Percentiles rank a stretch among this genome's conserved stretches.
Conservation (phyloP, 1,140 invertebrate species). For the Drosophila nigrodunni region DNA sequence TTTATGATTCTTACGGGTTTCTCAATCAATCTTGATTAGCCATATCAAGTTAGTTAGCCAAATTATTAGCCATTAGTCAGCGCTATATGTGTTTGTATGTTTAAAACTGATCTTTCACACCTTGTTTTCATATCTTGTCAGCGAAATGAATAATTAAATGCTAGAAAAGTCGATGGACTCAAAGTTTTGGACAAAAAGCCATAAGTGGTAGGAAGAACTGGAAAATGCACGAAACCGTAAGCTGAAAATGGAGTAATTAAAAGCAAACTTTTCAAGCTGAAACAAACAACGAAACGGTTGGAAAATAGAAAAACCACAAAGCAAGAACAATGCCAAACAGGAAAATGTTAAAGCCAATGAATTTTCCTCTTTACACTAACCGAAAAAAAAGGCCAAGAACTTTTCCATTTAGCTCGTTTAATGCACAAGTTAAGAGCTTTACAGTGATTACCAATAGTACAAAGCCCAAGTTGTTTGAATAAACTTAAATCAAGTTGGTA, state of each 20-base stretch:
- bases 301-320: constrained; percentile 6
- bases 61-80: constrained; percentile 19
- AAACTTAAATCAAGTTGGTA: neutral
- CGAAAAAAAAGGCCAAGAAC: neutral
- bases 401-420: constrained; percentile 11
- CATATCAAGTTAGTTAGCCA: constrained; percentile 25
- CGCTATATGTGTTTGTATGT: no score
- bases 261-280: constrained; percentile 29
- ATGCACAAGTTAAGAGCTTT: neutral
- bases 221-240: neutral
- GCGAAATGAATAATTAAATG: neutral
- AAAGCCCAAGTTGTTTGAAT: neutral
- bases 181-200: neutral
- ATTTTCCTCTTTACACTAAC: constrained; percentile 1
- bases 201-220: neutral
- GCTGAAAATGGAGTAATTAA: constrained; percentile 41
- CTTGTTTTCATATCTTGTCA: constrained; percentile 2
- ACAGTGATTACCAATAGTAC: constrained; percentile 7
- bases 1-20: constrained; percentile 29
- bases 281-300: neutral
- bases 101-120: constrained; percentile 4
- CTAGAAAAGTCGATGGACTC: neutral
- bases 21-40: constrained; percentile 44
- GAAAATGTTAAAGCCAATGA: neutral
- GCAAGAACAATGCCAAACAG: constrained; percentile 5